Base-by-base conservation (phyloP, 2,113 vertebrate species). In the Poeciliopsis occidentalis region DNA sequence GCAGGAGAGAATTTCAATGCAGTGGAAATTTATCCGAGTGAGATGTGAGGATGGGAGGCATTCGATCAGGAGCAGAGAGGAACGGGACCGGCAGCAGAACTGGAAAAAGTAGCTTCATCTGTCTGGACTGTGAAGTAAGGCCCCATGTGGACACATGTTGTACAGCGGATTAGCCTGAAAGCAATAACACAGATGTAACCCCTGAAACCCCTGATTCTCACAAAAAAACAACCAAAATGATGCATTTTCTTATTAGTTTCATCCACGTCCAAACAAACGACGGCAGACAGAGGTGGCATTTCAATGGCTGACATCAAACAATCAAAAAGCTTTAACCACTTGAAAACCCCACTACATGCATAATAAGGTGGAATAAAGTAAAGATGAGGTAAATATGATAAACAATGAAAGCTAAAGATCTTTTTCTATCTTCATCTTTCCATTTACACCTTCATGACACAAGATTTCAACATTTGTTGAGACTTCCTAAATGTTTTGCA, bases 61-160 rank as follows among this genome's bases (percentile, higher is more conserved):
- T 10, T 51, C 57, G 31, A 82, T 60, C 70, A 68, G 73, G 65
- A 72, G 15, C 47, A 54, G 47, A 19, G 47, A 78, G 34, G 69
- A 24, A 72, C 31, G 60, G 44, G 51, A 57, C 7, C 22, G 2
- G 8, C 32, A 24, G 10, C 22, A 24, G 31, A 15, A n/a, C 11
- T 62, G n/a, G 17, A 15, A 15, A 61, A 57, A 57, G 24, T 24
- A 24, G 51, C 27, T 22, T 4, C 34, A 3, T 15, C 24, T n/a
- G 60, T 75, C 77, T 73, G 71, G 61, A 27, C 68, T 88, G 81
- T 51, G 70, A 31, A 79, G 78, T 65, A 78, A 65, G 73, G 87
- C 88, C 79, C 76, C 89, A 41, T 68, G 90, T 89, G 88, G 88
- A 34, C 12, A 51, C 0, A 15, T 24, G 22, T 2, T 60, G 51